These are phyloP conservation scores for Paedocypris micromegethes DNA, from an alignment of 2,797 vertebrate genomes.

Conservation along the genomic window DNA sequence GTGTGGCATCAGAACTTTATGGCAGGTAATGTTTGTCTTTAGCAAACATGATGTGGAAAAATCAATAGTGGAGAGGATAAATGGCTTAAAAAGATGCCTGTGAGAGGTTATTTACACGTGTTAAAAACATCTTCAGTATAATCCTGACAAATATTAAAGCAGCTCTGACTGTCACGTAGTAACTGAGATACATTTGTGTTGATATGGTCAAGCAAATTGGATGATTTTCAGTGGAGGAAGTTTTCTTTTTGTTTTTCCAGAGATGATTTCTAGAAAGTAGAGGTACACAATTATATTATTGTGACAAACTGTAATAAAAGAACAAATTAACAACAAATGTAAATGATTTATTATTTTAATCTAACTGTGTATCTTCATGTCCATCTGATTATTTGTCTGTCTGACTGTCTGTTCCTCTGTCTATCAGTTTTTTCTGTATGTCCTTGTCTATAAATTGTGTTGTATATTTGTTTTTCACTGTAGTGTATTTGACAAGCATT, in stretches of 20 bases:
- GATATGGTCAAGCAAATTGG: conserved; percentile 13
- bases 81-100: conserved; percentile 53
- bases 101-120: conserved; percentile 54
- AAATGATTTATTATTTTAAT: too few species aligned
- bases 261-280: conserved; percentile 1
- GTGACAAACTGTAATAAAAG: too few species aligned
- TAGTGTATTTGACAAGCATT: too few species aligned
- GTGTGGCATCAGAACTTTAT: conserved; percentile 70
- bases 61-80: conserved; percentile 64
- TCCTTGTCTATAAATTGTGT: too few species aligned
- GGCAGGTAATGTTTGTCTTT: conserved; percentile 75
- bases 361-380: too few species aligned
- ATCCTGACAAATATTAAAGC: conserved; percentile 42
- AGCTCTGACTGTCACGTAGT: conserved; percentile 10
- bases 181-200: conserved; percentile 40
- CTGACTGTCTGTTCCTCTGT: too few species aligned
- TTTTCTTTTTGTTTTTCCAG: background rate
- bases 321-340: too few species aligned
- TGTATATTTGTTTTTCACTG: too few species aligned
- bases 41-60: conserved; percentile 66
- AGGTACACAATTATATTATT: too few species aligned
- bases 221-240: conserved; percentile 9
- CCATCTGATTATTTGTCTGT: too few species aligned
- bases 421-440: too few species aligned
- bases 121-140: conserved; percentile 51